Base-by-base conservation (phyloP, 2,113 vertebrate species). In the Sinocyclocheilus anophthalmus region DNA sequence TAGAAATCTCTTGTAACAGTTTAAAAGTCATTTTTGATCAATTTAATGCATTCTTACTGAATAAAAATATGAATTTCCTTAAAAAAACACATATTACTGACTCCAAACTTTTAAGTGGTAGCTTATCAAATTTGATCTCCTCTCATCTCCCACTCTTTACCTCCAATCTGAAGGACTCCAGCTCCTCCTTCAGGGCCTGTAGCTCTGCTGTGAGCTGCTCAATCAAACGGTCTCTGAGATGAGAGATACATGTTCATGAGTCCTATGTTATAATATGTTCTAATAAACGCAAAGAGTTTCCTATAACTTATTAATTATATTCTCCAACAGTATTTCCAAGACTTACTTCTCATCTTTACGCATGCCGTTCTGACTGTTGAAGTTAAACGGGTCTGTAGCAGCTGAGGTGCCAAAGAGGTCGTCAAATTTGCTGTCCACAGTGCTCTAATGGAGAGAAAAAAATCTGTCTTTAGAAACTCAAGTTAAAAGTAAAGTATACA, bases 291-390 rank as follows among this genome's bases (percentile, higher is more conserved):
- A 48, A 24, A 48, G 26, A 77, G 16, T 14, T 55, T 30, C 16
- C 2, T 55, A 77, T 18, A 33, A 55, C 33, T 4, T 24, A 5
- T 76, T 37, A 30, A 67, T 18, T 26, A 26, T 14, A 37, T 18
- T 45, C 42, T 61, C 57, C 20, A 61, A 61, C 30, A 9, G 10
- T 45, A 13, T 83, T 6, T 78, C 53, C 45, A 10, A 67, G 16
- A 24, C 96, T 96, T 93, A 99, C 98, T 97, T 99, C 87, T 99
- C 97, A 18, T 98, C 96, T 90, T 96, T 98, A 87, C 93, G 95
- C 95, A 97, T 96, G 84, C 98, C 97, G 0, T 99, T 99, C 90
- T 99, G 98, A 92, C 92, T 96, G 94, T 96, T 98, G 92, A 99
- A 99, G 93, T 99, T 99, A 92, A 98, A 99, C 0, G 97, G 97